Base-by-base conservation (phyloP, 2,113 vertebrate genomes). In the Limanda limanda region DNA sequence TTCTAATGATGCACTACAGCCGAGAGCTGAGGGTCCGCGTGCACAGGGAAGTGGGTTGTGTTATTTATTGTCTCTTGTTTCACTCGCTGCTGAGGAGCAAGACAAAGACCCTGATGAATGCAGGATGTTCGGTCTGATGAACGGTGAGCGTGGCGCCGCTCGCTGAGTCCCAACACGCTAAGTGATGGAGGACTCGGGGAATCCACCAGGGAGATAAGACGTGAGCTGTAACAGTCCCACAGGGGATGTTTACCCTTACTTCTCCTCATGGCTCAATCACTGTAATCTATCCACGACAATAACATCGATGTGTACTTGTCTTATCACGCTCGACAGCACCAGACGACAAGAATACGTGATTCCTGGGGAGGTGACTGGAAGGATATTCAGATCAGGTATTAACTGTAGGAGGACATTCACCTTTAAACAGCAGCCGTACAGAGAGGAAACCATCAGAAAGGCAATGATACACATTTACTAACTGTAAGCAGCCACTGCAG, bases 251-350 rank as follows among this genome's bases (percentile, higher is more conserved):
- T 71, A 72, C 60, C 62, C 59, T 68, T 54, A 55, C 31, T n/a
- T 2, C 72, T 82, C 40, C 42, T 87, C 69, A 87, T 71, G 64
- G 27, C 62, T 81, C 75, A 66, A 40, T 83, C 80, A 86, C 24
- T 23, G 47, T 59, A 2, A 9, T 45, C 56, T 51, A 37, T 40
- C 45, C 52, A 59, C 15, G 55, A 64, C 63, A 59, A 52, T 56
- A 24, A 79, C 5, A 7, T 25, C 18, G 60, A 48, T n/a, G 47
- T 5, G 24, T 75, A 23, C 23, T 76, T 68, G 37, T 66, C 61
- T 74, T 5, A n/a, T 76, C 62, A 23, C 51, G 25, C 70, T 40
- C 51, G 76, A 68, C 11, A 52, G 61, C 37, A 15, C 3, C 47
- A 10, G 27, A 71, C 24, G 25, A 21, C 11, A 57, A 52, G 15